Evolutionary conservation across 2,113 vertebrate species (phyloP), one percentile per base, ranked within the genome.

Genomic region (Antechinus flavipes): DNA sequence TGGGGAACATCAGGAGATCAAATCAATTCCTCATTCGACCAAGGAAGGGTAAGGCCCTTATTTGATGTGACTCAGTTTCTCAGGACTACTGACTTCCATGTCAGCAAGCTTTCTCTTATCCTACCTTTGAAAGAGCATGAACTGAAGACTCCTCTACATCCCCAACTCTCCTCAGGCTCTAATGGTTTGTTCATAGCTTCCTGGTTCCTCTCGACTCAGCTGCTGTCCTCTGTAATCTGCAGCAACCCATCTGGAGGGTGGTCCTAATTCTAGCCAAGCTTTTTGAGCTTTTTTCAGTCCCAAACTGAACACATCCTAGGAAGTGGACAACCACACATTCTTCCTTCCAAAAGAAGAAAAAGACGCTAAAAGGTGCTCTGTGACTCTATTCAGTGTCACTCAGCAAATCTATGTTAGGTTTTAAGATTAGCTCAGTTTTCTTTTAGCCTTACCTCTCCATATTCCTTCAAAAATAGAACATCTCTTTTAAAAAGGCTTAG

Each of bases 21-120:
- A 98, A 99, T 99, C 98, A 99, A 99, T 97, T 99, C 99, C 92
- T 99, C 99, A 0, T 99, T 99, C 95, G 99, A 99, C 98, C 99
- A 99, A 98, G 98, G 99, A 98, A 99, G 99, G 99, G 99, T 99
- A 99, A 99, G 99, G 94, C 25, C 90, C 25, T 42, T 42, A 25
- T 49, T 46, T 90, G 47, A 90, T 49, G 24, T 90, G 26, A 90
- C 24, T 49, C 47, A 14, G 27, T 26, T 52, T 49, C 46, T 14
- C 90, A 47, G n/a, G 11, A 47, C 42, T 6, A 8, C n/a, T 90
- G 27, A 7, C 47, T 90, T 90, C 47, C 46, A 52, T 27, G 4
- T 23, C 47, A 19, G 47, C 14, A 25, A 90, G 49, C 90, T 84
- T 84, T 42, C 49, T 47, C 49, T 90, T 50, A 30, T 19, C 90